Base-by-base conservation (phyloP, 1,140 invertebrate genomes). In the Hylyphantes graminicola region DNA sequence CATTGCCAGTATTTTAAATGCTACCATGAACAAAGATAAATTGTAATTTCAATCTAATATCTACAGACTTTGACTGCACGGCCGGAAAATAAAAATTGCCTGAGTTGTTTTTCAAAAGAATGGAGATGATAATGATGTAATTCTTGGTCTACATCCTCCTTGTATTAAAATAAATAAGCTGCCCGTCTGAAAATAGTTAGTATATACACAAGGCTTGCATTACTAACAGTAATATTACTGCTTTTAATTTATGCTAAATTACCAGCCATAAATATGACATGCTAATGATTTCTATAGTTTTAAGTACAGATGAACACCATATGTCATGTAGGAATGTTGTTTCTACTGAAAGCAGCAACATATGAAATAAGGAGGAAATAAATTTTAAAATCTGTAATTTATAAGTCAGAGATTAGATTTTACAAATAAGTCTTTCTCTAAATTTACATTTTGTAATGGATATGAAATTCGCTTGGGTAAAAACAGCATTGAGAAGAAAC, bases 151-250 rank as follows among this genome's bases (percentile, higher is more conserved):
- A 76, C 82, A 85, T 85, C 67, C 68, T 73, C 59, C 75, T 70
- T 85, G 84, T 85, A 85, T 64, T 79, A 85, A 85, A 85, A 85
- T 85, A 85, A 85, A 85, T 85, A 85, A 85, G 84, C 84, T 85
- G 84, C 84, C 84, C 53, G 67, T 85, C 70, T 85, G 75, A 85
- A 85, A 85, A 85, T 85, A 85, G 84, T 85, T 85, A 76, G 84
- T 85, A 85, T 85, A 15, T 85, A 85, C 84, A 85, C 65, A 85
- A 85, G 84, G 75, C 84, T 85, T 80, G 74, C 73, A 79, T 79
- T 79, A 85, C 82, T 85, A 79, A 85, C 83, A 85, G 83, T 85
- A 85, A 79, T 50, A 80, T 85, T 72, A 77, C 84, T 85, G 76
- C 61, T 79, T 75, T 80, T 79, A 74, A 85, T 67, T 79, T 78